Base-by-base conservation (phyloP, 2,113 vertebrate genomes). In the Onychorhynchus coronatus region DNA sequence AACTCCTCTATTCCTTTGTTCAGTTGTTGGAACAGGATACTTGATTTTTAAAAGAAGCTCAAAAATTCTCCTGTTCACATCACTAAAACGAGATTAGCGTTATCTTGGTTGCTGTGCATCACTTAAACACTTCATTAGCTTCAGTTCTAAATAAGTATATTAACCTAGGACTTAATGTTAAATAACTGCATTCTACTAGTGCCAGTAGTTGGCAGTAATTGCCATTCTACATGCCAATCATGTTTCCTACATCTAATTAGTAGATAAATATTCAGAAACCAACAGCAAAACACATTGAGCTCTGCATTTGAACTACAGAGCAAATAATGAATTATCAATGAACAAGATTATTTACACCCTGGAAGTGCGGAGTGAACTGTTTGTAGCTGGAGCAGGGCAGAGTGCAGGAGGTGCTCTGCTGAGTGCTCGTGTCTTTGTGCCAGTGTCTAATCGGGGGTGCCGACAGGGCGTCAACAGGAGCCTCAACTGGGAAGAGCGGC, bases 41-140 rank as follows among this genome's bases (percentile, higher is more conserved):
- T 53, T 25, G 41, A 37, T 56, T 80, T 74, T 21, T 4, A 47
- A 87, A 81, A 31, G 19, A 1, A 95, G 37, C 77, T 91, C 65
- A 58, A 25, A 50, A 78, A 62, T 24, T 62, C 68, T 87, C 31
- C 79, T 11, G 21, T 50, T 90, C 37, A 16, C 73, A 37, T 65
- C 65, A 78, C 52, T 91, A 88, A 82, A 91, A n/a, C 47, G 82
- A 91, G 70, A 94, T 88, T 78, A 90, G 35, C 70, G 77, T 52
- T 71, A 93, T 55, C 70, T 41, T 55, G 22, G 55, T 74, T 93
- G 70, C 37, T 55, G 42, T 50, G 50, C 74, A 53, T 82, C 74
- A 67, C 24, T 81, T 44, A 11, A 95, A 75, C 42, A 53, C 20
- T 44, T 90, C 47, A 63, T 82, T 79, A 92, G 44, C 62, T 74